These are phyloP conservation scores for Bolinopsis microptera DNA, from an alignment of 37 sponge, comb jelly and placozoan species.

Conservation along the genomic window DNA sequence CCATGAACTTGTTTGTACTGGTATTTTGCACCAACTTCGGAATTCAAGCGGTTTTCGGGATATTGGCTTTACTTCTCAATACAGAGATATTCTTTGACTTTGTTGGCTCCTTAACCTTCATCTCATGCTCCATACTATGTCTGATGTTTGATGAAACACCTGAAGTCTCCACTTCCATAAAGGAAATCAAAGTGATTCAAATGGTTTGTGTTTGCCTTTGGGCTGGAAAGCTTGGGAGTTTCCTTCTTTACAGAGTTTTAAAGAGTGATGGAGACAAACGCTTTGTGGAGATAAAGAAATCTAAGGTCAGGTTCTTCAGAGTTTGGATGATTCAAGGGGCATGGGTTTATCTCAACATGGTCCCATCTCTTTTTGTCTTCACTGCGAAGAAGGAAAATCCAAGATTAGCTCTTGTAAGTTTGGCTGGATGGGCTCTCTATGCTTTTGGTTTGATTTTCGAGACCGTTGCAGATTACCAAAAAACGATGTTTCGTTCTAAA, in stretches of 20 bases:
- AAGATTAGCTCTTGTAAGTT: not conserved
- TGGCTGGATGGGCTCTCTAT: conserved; percentile 81
- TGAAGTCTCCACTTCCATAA: not conserved
- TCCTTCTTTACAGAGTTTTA: not conserved
- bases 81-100: conserved; percentile 91
- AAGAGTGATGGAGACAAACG: not conserved
- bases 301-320: not conserved
- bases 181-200: not conserved
- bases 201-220: not conserved
- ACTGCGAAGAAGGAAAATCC: not conserved
- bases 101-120: conserved; percentile 79
- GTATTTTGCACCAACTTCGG: not conserved
- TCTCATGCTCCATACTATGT: not conserved
- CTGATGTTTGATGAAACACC: not conserved
- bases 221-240: not conserved
- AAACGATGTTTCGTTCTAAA: conserved; percentile 74
- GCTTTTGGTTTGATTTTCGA: conserved; percentile 81
- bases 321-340: conserved; percentile 19
- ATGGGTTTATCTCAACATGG: not conserved
- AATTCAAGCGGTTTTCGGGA: not conserved
- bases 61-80: conserved; percentile 72
- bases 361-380: not conserved
- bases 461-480: conserved; percentile 81
- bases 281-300: not conserved
- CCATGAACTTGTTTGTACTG: not conserved